Conservation (phyloP, 2,113 vertebrate genomes). For the Guaruba guarouba region DNA sequence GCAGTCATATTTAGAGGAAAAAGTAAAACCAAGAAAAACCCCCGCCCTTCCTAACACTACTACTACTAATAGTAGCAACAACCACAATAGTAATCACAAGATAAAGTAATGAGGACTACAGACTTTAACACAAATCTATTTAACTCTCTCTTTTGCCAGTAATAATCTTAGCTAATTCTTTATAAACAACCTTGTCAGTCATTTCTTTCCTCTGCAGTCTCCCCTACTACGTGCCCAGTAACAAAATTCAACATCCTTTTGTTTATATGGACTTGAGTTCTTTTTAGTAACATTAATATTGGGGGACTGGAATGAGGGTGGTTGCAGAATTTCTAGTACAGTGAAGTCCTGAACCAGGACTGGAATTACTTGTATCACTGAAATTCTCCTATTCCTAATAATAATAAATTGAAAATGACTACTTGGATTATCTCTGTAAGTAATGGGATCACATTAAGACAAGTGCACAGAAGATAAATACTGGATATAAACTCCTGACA, state of each 20-base stretch:
- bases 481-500: constrained; percentile 43
- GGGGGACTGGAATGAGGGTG: neutral
- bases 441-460: constrained; percentile 53
- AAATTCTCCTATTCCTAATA: constrained; percentile 31
- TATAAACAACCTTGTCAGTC: neutral
- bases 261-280: neutral
- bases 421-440: constrained; percentile 37
- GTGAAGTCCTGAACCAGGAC: neutral
- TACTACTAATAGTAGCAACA: neutral
- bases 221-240: fast-evolving
- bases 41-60: neutral
- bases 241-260: neutral
- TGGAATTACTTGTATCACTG: neutral
- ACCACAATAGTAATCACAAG: neutral
- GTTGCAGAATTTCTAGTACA: neutral
- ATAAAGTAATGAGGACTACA: neutral
- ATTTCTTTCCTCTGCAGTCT: neutral
- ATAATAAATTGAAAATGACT: constrained; percentile 50
- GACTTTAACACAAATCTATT: neutral
- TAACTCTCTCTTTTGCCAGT: neutral
- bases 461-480: constrained; percentile 55
- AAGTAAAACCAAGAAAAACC: neutral
- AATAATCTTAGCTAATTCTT: neutral
- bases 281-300: neutral
- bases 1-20: neutral